These are phyloP conservation scores for Pseudachorutes palmiensis DNA, from an alignment of 1,140 invertebrate species.

Conservation along the genomic window DNA sequence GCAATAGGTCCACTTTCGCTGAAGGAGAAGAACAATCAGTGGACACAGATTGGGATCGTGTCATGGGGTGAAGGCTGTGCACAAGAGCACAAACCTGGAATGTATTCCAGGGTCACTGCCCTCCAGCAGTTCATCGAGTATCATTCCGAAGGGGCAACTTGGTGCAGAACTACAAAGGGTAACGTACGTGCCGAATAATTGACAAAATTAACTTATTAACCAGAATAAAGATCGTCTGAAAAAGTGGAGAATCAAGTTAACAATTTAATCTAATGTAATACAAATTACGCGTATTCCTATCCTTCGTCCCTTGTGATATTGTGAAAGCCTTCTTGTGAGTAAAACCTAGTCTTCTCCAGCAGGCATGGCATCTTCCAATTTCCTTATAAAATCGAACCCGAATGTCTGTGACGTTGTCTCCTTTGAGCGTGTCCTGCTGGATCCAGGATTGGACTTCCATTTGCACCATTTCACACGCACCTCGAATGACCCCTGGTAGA, in stretches of 20 bases:
- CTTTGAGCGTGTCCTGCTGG: conserved; percentile 87
- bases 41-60: conserved; percentile 22
- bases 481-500: conserved; percentile 83
- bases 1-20: conserved; percentile 17
- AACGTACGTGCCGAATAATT: too few species aligned
- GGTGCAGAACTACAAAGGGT: background rate
- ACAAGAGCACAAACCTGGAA: background rate
- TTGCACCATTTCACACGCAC: conserved; percentile 92
- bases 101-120: conserved; percentile 5
- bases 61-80: conserved; percentile 23
- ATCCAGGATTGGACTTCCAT: conserved; percentile 60
- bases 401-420: conserved; percentile 87
- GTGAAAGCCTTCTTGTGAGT: too few species aligned
- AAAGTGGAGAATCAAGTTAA: too few species aligned
- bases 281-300: too few species aligned
- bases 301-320: too few species aligned
- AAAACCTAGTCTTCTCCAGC: conserved; percentile 98
- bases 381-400: conserved; percentile 89
- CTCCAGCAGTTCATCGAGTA: background rate
- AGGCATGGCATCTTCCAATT: conserved; percentile 93
- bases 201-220: too few species aligned
- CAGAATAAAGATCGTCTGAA: too few species aligned
- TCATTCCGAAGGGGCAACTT: background rate
- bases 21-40: conserved; percentile 14
- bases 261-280: too few species aligned